These are phyloP conservation scores for Labeo catla DNA, from an alignment of 2,113 vertebrate genomes.

Conservation along the genomic window DNA sequence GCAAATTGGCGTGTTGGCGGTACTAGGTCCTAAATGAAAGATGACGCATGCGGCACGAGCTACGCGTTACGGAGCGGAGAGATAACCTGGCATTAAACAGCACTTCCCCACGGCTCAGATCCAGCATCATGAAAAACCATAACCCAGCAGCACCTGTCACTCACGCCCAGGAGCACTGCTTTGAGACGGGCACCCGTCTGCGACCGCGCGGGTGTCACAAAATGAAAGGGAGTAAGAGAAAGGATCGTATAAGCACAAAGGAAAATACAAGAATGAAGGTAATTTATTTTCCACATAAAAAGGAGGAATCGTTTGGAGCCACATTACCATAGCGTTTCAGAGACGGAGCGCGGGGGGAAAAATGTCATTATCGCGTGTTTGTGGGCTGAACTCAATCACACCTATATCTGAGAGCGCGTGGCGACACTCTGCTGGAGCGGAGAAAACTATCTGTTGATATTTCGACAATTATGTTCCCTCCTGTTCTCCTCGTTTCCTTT, in stretches of 20 bases:
- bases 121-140: conserved; percentile 74
- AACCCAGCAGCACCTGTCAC: conserved; percentile 69
- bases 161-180: conserved; percentile 63
- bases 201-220: conserved; percentile 67
- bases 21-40: conserved; percentile 52
- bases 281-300: conserved; percentile 73
- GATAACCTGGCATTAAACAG: conserved; percentile 64
- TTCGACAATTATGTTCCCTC: conserved; percentile 71
- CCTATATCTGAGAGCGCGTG: conserved; percentile 55
- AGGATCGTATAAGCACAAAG: conserved; percentile 70
- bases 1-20: not conserved
- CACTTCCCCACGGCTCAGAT: conserved; percentile 68
- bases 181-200: conserved; percentile 72
- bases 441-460: conserved; percentile 73
- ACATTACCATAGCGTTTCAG: conserved; percentile 56
- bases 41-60: conserved; percentile 32
- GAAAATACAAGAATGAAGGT: conserved; percentile 68
- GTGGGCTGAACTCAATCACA: conserved; percentile 65
- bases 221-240: conserved; percentile 72
- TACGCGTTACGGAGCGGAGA: conserved; percentile 48
- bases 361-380: conserved; percentile 74
- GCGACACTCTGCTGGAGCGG: conserved; percentile 63
- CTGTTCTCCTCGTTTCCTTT: conserved; percentile 61
- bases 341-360: conserved; percentile 49
- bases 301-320: conserved; percentile 63